Percentiles rank a stretch among this genome's conserved stretches.
Evolutionary conservation across 1,140 invertebrate species (phyloP).

Genomic region (Eupeodes corollae): DNA sequence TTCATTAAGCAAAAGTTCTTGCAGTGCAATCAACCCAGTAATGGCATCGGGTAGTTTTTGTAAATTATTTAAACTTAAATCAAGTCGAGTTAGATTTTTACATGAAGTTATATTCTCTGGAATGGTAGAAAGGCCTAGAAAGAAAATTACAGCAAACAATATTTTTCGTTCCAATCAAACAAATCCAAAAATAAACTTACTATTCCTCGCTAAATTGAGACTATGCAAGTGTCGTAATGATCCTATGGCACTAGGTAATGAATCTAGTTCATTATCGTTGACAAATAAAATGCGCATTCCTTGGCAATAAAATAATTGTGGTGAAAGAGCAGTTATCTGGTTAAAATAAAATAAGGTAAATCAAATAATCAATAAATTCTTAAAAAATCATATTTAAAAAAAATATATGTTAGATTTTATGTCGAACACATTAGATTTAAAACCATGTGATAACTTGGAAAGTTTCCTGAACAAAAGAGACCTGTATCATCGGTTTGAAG

Average conservation of each 20-base stretch:
- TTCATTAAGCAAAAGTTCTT: slow-evolving; percentile 89
- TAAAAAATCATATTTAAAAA: no score
- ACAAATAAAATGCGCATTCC: slow-evolving; percentile 75
- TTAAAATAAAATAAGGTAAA: slow-evolving; percentile 16
- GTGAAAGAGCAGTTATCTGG: slow-evolving; percentile 60
- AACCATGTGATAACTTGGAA: no score
- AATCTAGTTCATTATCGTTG: slow-evolving; percentile 86
- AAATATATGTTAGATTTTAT: no score
- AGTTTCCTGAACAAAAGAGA: no score
- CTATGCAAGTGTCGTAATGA: slow-evolving; percentile 76
- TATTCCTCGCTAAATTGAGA: slow-evolving; percentile 83
- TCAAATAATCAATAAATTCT: no score
- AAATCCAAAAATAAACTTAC: slow-evolving; percentile 37
- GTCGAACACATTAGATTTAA: no score
- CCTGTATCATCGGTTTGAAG: no score
- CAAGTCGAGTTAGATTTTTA: slow-evolving; percentile 71
- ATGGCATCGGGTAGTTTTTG: slow-evolving; percentile 84
- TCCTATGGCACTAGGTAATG: slow-evolving; percentile 77
- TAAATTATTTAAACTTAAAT: slow-evolving; percentile 84
- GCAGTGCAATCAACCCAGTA: slow-evolving; percentile 78
- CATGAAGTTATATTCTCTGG: slow-evolving; percentile 85
- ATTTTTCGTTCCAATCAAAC: background rate
- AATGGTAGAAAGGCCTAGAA: slow-evolving; percentile 69
- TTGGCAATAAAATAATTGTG: slow-evolving; percentile 82
- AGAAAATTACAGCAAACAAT: no score